phyloP scores from a whole-genome alignment of 2,113 vertebrate species.

The Rhagologus leucostigma region DNA sequence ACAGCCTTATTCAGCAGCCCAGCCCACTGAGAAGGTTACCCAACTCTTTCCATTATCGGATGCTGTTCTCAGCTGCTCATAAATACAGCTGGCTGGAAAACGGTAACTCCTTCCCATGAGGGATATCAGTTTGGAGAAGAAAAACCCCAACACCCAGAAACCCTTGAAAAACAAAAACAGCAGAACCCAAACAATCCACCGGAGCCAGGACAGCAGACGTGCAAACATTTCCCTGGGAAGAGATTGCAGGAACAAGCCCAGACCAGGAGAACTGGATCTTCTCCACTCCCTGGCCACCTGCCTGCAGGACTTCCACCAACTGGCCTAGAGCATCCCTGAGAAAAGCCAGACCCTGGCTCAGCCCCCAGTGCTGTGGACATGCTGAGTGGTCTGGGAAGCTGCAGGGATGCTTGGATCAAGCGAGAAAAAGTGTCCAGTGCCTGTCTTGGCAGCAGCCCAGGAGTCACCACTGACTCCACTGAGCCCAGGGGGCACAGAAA shows the following conservation, averaged over 20 bases:
- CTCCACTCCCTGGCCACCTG: slow-evolving; percentile 17
- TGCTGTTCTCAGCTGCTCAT: neutral
- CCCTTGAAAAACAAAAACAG: slow-evolving; percentile 55
- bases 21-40: neutral
- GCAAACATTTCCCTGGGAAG: slow-evolving; percentile 29
- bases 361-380: fast-evolving
- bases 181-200: slow-evolving; percentile 39
- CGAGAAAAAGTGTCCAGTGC: fast-evolving
- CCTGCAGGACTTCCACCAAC: slow-evolving; percentile 43
- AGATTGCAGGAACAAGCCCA: neutral
- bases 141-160: slow-evolving; percentile 59
- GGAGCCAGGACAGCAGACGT: slow-evolving; percentile 1
- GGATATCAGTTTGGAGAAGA: neutral
- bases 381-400: neutral
- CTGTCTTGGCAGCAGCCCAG: neutral
- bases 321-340: neutral
- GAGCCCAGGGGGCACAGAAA: neutral
- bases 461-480: neutral
- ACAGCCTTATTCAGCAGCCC: neutral
- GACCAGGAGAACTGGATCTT: slow-evolving; percentile 6
- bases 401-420: neutral
- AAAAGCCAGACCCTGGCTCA: neutral
- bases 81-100: slow-evolving; percentile 38
- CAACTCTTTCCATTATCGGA: slow-evolving; percentile 20
- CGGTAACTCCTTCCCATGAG: slow-evolving; percentile 14